Evolutionary conservation across 2,797 vertebrate species (phyloP).

Genomic region (Lophotriccus pileatus): DNA sequence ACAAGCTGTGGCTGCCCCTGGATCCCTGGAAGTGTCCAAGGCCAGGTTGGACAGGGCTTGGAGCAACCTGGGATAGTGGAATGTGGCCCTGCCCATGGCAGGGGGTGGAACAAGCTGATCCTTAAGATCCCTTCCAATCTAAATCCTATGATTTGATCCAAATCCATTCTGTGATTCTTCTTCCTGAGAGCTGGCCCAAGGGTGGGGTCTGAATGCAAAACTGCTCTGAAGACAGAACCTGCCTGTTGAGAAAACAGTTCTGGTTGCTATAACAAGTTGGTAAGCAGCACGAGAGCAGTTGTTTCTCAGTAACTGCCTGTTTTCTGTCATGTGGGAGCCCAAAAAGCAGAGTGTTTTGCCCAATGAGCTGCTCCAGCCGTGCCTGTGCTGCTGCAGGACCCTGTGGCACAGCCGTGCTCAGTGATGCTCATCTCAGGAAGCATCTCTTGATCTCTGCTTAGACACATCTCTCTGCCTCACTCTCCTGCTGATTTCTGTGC

Average conservation of each 20-base stretch:
- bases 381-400: neutral
- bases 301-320: neutral
- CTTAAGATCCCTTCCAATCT: neutral
- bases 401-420: rapidly evolving
- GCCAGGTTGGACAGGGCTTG: rapidly evolving
- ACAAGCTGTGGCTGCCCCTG: neutral
- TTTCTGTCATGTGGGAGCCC: neutral
- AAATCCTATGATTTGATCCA: neutral
- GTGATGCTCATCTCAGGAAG: rapidly evolving
- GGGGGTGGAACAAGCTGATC: rapidly evolving
- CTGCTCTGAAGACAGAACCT: neutral
- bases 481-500: neutral
- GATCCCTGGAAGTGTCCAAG: neutral
- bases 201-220: neutral
- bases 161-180: neutral
- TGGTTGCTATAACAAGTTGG: neutral
- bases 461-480: neutral
- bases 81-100: neutral
- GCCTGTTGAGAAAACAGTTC: rapidly evolving
- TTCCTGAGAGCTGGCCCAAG: neutral
- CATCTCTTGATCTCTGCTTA: neutral
- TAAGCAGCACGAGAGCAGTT: neutral
- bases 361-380: rapidly evolving
- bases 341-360: neutral
- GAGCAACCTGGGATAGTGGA: rapidly evolving